phyloP scores from a whole-genome alignment of 2,888 invertebrate genomes.

The Miltochrista miniata region DNA sequence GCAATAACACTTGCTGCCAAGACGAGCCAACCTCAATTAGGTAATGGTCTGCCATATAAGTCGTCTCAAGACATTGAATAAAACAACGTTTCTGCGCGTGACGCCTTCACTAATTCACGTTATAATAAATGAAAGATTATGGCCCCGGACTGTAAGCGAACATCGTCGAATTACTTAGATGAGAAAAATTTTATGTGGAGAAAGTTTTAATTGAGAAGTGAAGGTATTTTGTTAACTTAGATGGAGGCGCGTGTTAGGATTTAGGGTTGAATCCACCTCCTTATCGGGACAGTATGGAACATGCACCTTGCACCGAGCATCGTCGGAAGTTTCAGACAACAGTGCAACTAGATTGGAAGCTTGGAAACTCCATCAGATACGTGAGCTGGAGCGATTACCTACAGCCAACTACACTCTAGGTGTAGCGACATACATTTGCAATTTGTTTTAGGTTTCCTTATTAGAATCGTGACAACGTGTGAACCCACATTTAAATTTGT shows the following conservation, averaged over 20 bases:
- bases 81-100: slow-evolving; percentile 34
- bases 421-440: slow-evolving; percentile 44
- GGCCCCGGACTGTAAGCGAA: slow-evolving; percentile 13
- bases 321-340: slow-evolving; percentile 73
- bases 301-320: slow-evolving; percentile 69
- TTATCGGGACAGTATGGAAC: slow-evolving; percentile 72
- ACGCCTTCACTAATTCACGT: slow-evolving; percentile 28
- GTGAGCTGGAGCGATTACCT: slow-evolving; percentile 75
- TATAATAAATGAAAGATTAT: slow-evolving; percentile 23
- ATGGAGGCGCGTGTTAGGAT: slow-evolving; percentile 63
- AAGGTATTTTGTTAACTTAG: slow-evolving; percentile 47
- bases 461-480: slow-evolving; percentile 12
- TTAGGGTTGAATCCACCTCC: slow-evolving; percentile 68
- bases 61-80: slow-evolving; percentile 50
- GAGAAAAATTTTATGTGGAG: slow-evolving; percentile 35
- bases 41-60: slow-evolving; percentile 51
- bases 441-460: slow-evolving; percentile 30
- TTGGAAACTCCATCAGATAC: slow-evolving; percentile 80
- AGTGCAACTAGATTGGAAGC: slow-evolving; percentile 79
- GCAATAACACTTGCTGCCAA: slow-evolving; percentile 52
- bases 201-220: slow-evolving; percentile 72
- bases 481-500: too few species aligned
- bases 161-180: slow-evolving; percentile 8
- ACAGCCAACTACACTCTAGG: slow-evolving; percentile 36
- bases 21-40: slow-evolving; percentile 59